These are phyloP conservation scores for Bembecia ichneumoniformis DNA, from an alignment of 2,888 invertebrate species.

Conservation along the genomic window DNA sequence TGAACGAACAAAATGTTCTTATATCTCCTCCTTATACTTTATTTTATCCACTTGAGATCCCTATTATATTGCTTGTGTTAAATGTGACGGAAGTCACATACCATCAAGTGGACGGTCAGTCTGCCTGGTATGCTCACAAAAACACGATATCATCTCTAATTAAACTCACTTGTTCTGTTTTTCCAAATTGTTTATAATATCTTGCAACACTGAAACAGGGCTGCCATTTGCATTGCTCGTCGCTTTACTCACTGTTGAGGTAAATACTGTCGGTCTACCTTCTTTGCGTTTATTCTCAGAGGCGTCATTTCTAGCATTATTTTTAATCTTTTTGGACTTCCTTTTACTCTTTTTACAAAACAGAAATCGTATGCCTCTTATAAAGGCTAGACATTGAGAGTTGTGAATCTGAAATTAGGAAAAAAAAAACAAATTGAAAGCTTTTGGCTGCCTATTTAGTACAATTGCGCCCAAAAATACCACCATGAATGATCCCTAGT, in stretches of 20 bases:
- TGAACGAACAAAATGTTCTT: too few species aligned
- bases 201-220: conserved; percentile 76
- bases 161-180: conserved; percentile 71
- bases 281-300: conserved; percentile 26
- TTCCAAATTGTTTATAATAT: conserved; percentile 80
- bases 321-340: conserved; percentile 27
- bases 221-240: conserved; percentile 54
- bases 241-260: conserved; percentile 62
- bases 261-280: conserved; percentile 45
- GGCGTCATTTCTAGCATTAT: conserved; percentile 19
- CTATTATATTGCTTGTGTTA: too few species aligned
- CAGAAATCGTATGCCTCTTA: conserved; percentile 58
- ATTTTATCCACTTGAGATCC: too few species aligned
- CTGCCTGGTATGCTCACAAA: too few species aligned
- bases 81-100: too few species aligned
- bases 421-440: not conserved
- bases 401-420: conserved; percentile 49
- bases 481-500: too few species aligned
- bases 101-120: too few species aligned
- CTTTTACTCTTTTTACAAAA: conserved; percentile 60
- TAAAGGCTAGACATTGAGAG: conserved; percentile 53
- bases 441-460: too few species aligned
- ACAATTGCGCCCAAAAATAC: too few species aligned
- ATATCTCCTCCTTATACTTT: too few species aligned
- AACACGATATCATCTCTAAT: too few species aligned